Conservation (phyloP, 2,113 vertebrate genomes). For the Hippopotamus amphibius region DNA sequence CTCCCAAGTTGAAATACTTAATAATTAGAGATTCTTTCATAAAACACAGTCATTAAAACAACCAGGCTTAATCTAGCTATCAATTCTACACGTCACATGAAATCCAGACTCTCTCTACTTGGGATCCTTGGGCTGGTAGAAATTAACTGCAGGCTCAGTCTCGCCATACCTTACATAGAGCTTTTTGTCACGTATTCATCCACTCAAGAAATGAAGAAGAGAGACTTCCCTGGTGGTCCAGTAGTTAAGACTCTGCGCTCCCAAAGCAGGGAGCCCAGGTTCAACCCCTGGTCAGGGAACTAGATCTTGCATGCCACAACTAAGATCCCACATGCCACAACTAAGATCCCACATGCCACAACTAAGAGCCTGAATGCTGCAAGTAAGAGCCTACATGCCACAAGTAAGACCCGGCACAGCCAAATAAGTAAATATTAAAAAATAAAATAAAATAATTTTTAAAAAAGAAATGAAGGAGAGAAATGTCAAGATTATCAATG, state of each 20-base stretch:
- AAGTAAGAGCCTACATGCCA: no score
- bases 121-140: not conserved
- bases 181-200: not conserved
- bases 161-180: not conserved
- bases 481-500: not conserved
- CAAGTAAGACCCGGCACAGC: no score
- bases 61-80: not conserved
- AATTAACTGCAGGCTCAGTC: not conserved
- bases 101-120: not conserved
- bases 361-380: no score
- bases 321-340: no score
- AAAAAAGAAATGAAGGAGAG: not conserved
- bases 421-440: no score
- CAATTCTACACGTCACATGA: not conserved
- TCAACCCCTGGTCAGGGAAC: no score
- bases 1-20: not conserved
- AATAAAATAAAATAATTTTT: no score
- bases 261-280: no score
- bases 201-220: not conserved
- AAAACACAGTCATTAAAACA: constrained; percentile 11
- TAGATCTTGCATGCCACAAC: no score
- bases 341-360: no score
- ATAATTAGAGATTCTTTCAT: not conserved
- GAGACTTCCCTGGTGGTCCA: no score
- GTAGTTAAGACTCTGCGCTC: no score